Conservation (phyloP, 2,797 vertebrate species). For the Tapera naevia region DNA sequence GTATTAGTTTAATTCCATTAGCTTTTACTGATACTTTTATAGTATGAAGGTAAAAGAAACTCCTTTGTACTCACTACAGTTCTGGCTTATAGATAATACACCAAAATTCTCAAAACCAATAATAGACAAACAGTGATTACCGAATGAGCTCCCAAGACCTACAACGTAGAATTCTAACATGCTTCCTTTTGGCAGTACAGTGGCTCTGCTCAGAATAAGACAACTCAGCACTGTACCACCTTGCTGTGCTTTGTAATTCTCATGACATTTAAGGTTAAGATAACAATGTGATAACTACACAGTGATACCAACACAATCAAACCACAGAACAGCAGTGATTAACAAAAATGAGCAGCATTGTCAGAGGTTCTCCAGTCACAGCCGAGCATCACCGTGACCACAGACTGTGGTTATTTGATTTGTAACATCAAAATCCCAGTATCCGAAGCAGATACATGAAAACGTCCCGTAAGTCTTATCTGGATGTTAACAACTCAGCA, state of each 20-base stretch:
- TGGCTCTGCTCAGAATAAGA: background rate
- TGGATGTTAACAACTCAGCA: background rate
- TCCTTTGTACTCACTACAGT: background rate
- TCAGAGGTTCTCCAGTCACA: background rate
- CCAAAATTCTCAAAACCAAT: background rate
- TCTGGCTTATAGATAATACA: background rate
- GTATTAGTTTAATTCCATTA: background rate
- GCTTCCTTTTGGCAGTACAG: background rate
- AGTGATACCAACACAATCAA: background rate
- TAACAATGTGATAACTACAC: rapidly evolving
- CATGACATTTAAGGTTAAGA: background rate
- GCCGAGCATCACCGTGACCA: background rate
- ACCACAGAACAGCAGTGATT: rapidly evolving
- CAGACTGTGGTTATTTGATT: background rate
- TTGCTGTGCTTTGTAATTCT: background rate
- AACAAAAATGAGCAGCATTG: background rate
- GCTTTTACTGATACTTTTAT: background rate
- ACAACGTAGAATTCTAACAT: background rate
- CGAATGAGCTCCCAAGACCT: background rate
- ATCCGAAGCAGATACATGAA: background rate
- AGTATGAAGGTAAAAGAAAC: background rate
- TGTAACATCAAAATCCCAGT: background rate
- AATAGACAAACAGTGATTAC: background rate
- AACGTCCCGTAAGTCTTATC: background rate
- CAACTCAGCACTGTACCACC: background rate